A percentile compares a stretch with the other conserved stretches of the same genome.
These are phyloP conservation scores for Ooceraea biroi DNA, from an alignment of 1,140 invertebrate genomes.

Conservation along the genomic window DNA sequence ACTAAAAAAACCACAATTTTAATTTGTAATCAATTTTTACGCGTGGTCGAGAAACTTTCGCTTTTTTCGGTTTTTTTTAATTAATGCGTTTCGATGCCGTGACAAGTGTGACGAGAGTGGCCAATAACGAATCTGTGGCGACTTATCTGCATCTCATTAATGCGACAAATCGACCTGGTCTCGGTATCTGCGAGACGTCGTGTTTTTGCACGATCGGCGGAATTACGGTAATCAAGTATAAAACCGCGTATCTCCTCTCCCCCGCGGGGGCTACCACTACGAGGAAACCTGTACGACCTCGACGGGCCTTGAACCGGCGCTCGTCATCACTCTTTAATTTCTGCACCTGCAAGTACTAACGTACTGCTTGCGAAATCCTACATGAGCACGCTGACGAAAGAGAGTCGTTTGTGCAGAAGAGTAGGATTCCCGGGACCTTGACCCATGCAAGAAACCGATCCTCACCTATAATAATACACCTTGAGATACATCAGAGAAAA, in stretches of 20 bases:
- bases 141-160: constrained; percentile 28
- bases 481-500: constrained; percentile 22
- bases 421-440: constrained; percentile 21
- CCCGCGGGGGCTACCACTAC: not conserved
- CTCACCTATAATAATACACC: constrained; percentile 32
- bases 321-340: constrained; percentile 62
- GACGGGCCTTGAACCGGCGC: constrained; percentile 34
- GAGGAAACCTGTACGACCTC: constrained; percentile 37
- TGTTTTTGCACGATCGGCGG: not conserved
- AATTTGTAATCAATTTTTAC: not conserved
- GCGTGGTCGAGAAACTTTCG: not conserved
- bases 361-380: not conserved
- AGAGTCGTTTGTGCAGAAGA: not conserved
- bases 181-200: not conserved
- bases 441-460: constrained; percentile 36
- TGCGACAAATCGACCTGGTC: not conserved
- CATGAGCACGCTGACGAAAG: not conserved
- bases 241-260: constrained; percentile 10
- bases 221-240: constrained; percentile 47
- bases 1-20: not conserved
- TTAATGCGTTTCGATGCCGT: not conserved
- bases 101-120: not conserved
- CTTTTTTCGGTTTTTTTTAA: not conserved
- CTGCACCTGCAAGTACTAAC: constrained; percentile 36
- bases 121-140: not conserved